Evolutionary conservation across 2,113 vertebrate genomes (phyloP).

Genomic region (Puntigrus tetrazona): DNA sequence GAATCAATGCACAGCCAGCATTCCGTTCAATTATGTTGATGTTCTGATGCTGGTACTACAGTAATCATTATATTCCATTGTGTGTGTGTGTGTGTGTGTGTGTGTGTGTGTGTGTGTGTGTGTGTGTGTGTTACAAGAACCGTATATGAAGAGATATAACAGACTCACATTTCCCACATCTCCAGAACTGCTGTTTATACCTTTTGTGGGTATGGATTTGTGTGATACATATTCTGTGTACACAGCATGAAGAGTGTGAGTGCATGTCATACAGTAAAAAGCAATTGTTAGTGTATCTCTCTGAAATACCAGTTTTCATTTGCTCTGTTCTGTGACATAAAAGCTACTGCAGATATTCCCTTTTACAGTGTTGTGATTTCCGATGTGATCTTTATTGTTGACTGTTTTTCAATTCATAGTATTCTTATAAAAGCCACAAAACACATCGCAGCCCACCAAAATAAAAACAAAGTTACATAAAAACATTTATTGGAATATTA

Average conservation of each 20-base stretch:
- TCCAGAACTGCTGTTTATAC: not conserved
- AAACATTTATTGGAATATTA: too few species aligned
- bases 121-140: too few species aligned
- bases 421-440: not conserved
- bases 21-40: not conserved
- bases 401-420: not conserved
- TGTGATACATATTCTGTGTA: not conserved
- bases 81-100: too few species aligned
- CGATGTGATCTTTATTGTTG: not conserved
- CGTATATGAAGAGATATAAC: too few species aligned
- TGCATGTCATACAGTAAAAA: not conserved
- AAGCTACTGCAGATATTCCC: not conserved
- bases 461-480: too few species aligned
- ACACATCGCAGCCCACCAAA: too few species aligned
- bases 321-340: not conserved
- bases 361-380: not conserved
- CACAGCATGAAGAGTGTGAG: not conserved
- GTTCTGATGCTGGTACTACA: not conserved
- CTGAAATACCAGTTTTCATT: not conserved
- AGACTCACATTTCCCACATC: not conserved
- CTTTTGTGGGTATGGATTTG: not conserved
- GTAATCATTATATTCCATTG: not conserved
- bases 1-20: not conserved
- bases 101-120: too few species aligned
- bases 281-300: not conserved